Evolutionary conservation across 1,140 invertebrate genomes (phyloP), one percentile per base, ranked within the genome.

Genomic region (Wasmannia auropunctata): DNA sequence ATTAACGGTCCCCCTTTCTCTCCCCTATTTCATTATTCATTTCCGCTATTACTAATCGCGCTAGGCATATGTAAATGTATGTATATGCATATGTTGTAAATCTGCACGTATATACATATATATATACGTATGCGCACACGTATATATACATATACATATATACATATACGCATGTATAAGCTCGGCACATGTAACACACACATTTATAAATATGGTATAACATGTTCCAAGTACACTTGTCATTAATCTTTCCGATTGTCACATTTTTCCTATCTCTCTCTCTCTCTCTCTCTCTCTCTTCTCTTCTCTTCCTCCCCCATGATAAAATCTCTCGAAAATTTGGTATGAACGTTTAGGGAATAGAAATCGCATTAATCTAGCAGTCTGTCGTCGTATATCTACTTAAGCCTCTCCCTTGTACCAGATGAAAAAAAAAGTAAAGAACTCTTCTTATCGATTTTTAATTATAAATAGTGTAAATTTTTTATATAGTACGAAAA

Each of bases 381-480:
- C 87, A 90, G 87, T 80, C 62, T 90, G 84, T 88, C 87, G 49
- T 93, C 87, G 75, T 91, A 90, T 88, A 92, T 91, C 90, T 93
- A 92, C 87, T 94, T 91, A 92, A 92, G 90, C 91, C 80, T 79
- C 83, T 28, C 63, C 28, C 51, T 54, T 80, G 76, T 83, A 72
- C 28, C 67, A 74, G 69, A 83, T 22, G 81, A 88, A 69, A 85
- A 88, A n/a, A 92, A 91, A 86, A 84, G 31, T 90, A 90, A 88
- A 70, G 69, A 90, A 93, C 34, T 92, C 92, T 93, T 93, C 92
- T 93, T 93, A 91, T 92, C 91, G 87, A 94, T 91, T 94, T 95
- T 94, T 95, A 93, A 95, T 94, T 95, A 95, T 95, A 95, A 93
- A 95, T 95, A 95, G 93, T 95, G 95, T 95, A 95, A 94, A 95